Conservation (phyloP, 2,888 invertebrate species). For the Dioctria rufipes region DNA sequence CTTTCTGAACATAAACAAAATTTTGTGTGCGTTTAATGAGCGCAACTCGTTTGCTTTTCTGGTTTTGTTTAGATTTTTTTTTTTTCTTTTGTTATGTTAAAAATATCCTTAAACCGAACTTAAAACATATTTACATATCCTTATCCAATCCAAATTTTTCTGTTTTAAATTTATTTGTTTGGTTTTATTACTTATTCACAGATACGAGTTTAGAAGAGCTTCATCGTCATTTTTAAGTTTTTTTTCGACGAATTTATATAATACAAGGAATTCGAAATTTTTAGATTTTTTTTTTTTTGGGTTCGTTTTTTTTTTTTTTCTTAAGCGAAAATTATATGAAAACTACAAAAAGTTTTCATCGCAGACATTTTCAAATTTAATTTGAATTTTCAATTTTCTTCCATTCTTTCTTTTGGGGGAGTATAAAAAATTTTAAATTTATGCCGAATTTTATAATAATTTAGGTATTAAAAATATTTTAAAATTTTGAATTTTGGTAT, state of each 20-base stretch:
- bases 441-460: slow-evolving; percentile 3
- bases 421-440: slow-evolving; percentile 24
- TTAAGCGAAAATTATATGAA: slow-evolving; percentile 3
- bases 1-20: slow-evolving; percentile 26
- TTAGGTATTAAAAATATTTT: not conserved
- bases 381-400: slow-evolving; percentile 35
- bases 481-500: slow-evolving; percentile 8
- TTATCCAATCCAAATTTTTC: slow-evolving; percentile 41
- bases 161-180: slow-evolving; percentile 16
- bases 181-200: slow-evolving; percentile 57
- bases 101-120: slow-evolving; percentile 53
- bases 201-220: slow-evolving; percentile 61
- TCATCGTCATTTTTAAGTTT: slow-evolving; percentile 29
- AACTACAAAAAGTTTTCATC: slow-evolving; percentile 18
- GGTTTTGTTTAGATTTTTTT: slow-evolving; percentile 58
- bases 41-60: slow-evolving; percentile 61
- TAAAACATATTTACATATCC: slow-evolving; percentile 43
- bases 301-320: too few relatives aligned
- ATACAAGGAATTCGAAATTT: slow-evolving; percentile 31
- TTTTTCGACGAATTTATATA: slow-evolving; percentile 21
- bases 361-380: slow-evolving; percentile 44
- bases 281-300: not conserved
- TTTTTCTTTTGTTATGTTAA: slow-evolving; percentile 54
- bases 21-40: slow-evolving; percentile 63
- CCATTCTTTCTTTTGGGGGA: slow-evolving; percentile 21